Conservation (phyloP, 2,113 vertebrate genomes). For the Ceyx melanurus region DNA sequence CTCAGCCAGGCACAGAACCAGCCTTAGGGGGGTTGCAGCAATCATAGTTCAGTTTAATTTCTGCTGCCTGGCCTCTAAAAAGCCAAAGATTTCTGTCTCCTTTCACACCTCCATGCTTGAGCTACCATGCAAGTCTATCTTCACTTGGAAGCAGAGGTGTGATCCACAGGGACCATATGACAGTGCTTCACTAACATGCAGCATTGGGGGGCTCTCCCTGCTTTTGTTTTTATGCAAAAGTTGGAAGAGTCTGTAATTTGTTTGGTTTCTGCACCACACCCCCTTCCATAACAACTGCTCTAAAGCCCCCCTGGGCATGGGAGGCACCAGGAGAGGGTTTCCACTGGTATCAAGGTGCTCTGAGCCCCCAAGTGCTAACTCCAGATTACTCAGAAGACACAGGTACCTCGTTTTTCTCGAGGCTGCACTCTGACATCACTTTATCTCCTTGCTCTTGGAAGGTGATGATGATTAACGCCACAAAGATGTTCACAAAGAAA, state of each 20-base stretch:
- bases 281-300: neutral
- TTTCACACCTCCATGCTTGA: neutral
- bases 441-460: slow-evolving; percentile 99
- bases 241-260: neutral
- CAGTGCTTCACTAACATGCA: neutral
- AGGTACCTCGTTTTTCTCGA: slow-evolving; percentile 94
- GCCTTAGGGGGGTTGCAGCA: neutral
- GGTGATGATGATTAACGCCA: slow-evolving; percentile 97
- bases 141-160: neutral
- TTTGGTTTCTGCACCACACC: neutral
- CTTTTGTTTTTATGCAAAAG: neutral
- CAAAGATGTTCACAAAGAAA: slow-evolving; percentile 99
- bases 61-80: neutral
- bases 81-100: neutral
- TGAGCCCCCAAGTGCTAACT: neutral
- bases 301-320: neutral
- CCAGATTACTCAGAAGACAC: neutral
- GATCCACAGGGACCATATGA: fast-evolving
- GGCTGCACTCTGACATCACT: slow-evolving; percentile 94
- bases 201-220: neutral
- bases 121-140: neutral
- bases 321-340: fast-evolving
- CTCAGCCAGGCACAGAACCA: neutral
- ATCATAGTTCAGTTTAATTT: neutral
- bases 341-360: neutral